Conservation (phyloP, 2,888 invertebrate genomes). For the Venusia cambrica region DNA sequence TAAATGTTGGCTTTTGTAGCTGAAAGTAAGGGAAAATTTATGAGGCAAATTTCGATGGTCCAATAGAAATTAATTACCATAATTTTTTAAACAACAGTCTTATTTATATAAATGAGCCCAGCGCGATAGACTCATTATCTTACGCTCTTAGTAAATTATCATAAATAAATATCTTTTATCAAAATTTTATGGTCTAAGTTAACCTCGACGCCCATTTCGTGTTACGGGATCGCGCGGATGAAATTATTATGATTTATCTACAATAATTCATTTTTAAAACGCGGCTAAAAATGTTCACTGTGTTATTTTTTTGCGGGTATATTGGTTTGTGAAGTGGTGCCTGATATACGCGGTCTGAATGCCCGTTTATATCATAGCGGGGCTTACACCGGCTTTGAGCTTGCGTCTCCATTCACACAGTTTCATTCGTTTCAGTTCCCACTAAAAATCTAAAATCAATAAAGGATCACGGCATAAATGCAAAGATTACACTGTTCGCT, state of each 20-base stretch:
- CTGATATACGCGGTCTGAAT: constrained; percentile 67
- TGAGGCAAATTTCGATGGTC: constrained; percentile 56
- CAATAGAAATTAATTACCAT: constrained; percentile 53
- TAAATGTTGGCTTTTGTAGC: constrained; percentile 54
- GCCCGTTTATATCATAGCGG: constrained; percentile 73
- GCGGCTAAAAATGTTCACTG: constrained; percentile 30
- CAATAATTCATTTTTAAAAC: constrained; percentile 43
- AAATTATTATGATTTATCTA: constrained; percentile 35
- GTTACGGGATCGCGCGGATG: constrained; percentile 57
- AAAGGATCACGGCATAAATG: constrained; percentile 79
- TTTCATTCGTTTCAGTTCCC: constrained; percentile 78
- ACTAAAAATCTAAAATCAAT: constrained; percentile 82
- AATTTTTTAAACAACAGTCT: constrained; percentile 21
- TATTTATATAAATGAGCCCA: constrained; percentile 22
- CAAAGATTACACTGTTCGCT: constrained; percentile 77
- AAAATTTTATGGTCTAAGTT: constrained; percentile 69
- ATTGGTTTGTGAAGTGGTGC: constrained; percentile 53
- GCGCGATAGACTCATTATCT: constrained; percentile 51
- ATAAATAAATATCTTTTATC: constrained; percentile 72
- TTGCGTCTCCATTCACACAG: constrained; percentile 76
- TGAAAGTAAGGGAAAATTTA: constrained; percentile 56
- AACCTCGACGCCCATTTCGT: constrained; percentile 61
- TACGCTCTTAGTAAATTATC: constrained; percentile 61
- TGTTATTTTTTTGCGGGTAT: constrained; percentile 33
- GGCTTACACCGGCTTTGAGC: constrained; percentile 75